Base-by-base conservation (phyloP, 1,140 invertebrate genomes). In the Anastrepha obliqua region DNA sequence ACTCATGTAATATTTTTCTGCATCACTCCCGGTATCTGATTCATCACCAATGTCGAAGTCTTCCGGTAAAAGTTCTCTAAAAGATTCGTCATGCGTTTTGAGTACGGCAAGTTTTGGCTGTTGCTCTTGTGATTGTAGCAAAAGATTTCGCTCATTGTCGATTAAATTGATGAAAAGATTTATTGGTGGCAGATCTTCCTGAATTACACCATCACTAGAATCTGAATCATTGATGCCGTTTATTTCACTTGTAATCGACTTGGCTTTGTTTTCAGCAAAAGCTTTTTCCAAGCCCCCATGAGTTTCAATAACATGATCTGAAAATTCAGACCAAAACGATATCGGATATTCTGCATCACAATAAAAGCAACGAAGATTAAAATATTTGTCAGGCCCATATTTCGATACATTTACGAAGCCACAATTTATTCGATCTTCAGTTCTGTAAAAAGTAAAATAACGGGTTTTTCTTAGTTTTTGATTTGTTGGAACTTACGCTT, bases 281-380 rank as follows among this genome's bases (percentile, higher is more conserved):
- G n/a, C 11, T 6, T 74, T 74, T 74, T 74, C 67, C 67, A 74
- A 17, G 42, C 44, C 42, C 3, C 42, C 6, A 74, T 74, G 67
- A 44, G 39, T 74, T 42, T 17, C 13, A 7, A 44, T 74, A 17
- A 74, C 15, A 74, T 74, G 67, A 74, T 74, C 67, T 4, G 67
- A 74, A 47, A 74, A 74, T 44, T 74, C 67, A 3, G 67, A 74
- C 39, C 42, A 74, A 74, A 74, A 74, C 15, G 67, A 74, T 44
- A 74, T 74, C 15, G 67, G 67, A 47, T 42, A 74, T 44, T 74
- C 67, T 39, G 67, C 67, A 74, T 74, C 67, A 42, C 67, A 74
- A 74, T 74, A 47, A 74, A 74, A 74, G 42, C 67, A 74, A 44
- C 67, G 67, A 74, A 74, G 67, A 74, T 74, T 74, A 47, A 74